These are phyloP conservation scores for Atta colombica DNA, from an alignment of 1,140 invertebrate species.

Conservation along the genomic window DNA sequence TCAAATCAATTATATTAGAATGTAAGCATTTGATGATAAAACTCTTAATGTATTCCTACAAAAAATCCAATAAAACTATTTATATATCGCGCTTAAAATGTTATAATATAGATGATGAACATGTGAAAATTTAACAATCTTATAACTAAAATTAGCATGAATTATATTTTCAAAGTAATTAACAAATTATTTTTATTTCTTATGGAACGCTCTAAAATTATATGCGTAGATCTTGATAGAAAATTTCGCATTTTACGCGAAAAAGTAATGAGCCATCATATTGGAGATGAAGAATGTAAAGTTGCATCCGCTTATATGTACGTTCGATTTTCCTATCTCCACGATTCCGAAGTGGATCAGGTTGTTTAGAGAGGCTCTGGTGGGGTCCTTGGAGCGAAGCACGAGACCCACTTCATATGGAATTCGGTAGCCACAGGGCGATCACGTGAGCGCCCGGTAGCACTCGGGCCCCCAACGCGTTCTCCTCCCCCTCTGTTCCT, in stretches of 20 bases:
- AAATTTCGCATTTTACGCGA: slow-evolving; percentile 1
- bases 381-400: slow-evolving; percentile 28
- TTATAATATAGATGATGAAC: too few species aligned
- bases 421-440: slow-evolving; percentile 83
- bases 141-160: background rate
- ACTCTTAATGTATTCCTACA: too few species aligned
- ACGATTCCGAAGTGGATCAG: slow-evolving; percentile 30
- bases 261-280: background rate
- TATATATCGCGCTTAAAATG: too few species aligned
- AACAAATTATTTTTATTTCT: background rate
- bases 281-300: background rate
- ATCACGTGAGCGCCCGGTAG: slow-evolving; percentile 81
- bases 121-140: too few species aligned
- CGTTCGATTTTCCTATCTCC: slow-evolving; percentile 42
- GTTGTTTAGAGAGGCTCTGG: slow-evolving; percentile 28
- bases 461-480: slow-evolving; percentile 58
- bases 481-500: slow-evolving; percentile 47
- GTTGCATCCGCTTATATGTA: slow-evolving; percentile 20
- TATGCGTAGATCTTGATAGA: background rate
- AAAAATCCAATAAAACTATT: too few species aligned
- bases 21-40: too few species aligned
- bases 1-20: too few species aligned
- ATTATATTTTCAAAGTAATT: background rate
- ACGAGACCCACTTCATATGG: slow-evolving; percentile 73
- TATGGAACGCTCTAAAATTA: background rate